Evolutionary conservation across 2,888 invertebrate genomes (phyloP).

Genomic region (Drosophila pseudotalamancana): DNA sequence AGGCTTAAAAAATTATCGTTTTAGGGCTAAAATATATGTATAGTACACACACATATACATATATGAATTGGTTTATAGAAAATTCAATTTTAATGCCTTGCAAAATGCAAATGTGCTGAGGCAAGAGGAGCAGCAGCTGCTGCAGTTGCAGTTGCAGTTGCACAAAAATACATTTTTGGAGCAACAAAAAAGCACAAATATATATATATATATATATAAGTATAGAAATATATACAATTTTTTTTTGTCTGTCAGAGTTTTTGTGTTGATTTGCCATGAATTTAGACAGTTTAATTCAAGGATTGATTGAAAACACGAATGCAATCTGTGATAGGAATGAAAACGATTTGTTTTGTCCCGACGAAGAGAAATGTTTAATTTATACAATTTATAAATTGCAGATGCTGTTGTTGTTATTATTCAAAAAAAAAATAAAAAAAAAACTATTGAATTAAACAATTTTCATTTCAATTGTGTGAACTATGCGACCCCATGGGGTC

Average conservation of each 20-base stretch:
- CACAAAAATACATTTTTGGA: slow-evolving; percentile 7
- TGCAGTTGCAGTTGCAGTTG: not conserved
- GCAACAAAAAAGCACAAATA: not conserved
- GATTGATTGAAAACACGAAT: slow-evolving; percentile 62
- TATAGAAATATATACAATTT: slow-evolving; percentile 7
- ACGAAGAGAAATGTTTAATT: slow-evolving; percentile 51
- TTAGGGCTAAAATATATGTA: not conserved
- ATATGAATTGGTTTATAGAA: slow-evolving; percentile 10
- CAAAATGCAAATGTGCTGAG: slow-evolving; percentile 23
- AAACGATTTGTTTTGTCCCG: slow-evolving; percentile 48
- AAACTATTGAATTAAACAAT: slow-evolving; percentile 40
- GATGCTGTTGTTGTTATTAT: not conserved
- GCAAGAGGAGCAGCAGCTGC: slow-evolving; percentile 1
- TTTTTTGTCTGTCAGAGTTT: not conserved
- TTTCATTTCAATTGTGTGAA: slow-evolving; percentile 28
- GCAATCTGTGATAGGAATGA: slow-evolving; percentile 53
- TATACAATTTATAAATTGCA: slow-evolving; percentile 48
- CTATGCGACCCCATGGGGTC: not conserved
- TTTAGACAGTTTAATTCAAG: slow-evolving; percentile 56
- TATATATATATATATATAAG: not conserved
- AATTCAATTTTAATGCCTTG: slow-evolving; percentile 32
- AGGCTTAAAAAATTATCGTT: slow-evolving; percentile 18
- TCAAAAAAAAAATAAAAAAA: slow-evolving; percentile 7
- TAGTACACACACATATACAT: slow-evolving; percentile 1
- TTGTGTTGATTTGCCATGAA: slow-evolving; percentile 45